Evolutionary conservation across 92 coral and sea anemone genomes (phyloP), one percentile per base, ranked within the genome.

Genomic region (Phenganax stokvisi): DNA sequence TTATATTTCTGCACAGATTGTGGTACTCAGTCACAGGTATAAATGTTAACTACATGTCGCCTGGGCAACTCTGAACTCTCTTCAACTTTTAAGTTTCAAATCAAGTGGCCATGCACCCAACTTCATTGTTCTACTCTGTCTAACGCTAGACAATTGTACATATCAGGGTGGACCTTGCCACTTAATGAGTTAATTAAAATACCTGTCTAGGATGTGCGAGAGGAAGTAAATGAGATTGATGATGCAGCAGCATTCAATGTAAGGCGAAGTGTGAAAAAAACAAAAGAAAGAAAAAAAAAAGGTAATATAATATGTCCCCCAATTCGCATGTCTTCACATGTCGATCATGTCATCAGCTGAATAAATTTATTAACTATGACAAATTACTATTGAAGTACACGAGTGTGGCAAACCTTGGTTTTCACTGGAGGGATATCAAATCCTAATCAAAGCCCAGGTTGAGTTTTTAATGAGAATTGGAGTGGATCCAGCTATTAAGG

Each of bases 1-100:
- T 84, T 96, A 20, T 96, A 84, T 72, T 96, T 87, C 70, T 96
- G 99, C 72, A 85, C 61, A 10, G 83, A 84, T 51, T 96, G 99
- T 61, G 97, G 97, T 8, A 96, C 99, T 8, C 97, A 96, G 82
- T 88, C 97, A 11, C 97, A 96, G 89, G 97, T 93, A 51, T 75
- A 75, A 56, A 9, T 75, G 51, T 16, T 29, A 30, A 17, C n/a
- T 53, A 52, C 28, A 74, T 5, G 78, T 20, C 25, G 25, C 25
- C 25, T 20, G 25, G 25, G 25, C 25, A 20, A 20, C 25, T 20
- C 25, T 20, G 25, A 37, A 2, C 47, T 37, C 47, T 37, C 47
- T 37, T 9, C 6, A 71, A 71, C 8, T 16, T 31, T 8, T 20
- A 20, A 20, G 25, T 20, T 20, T 20, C 25, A 20, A 20, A 20